Evolutionary conservation across 1,140 invertebrate species (phyloP), one percentile per base, ranked within the genome.

Genomic region (Oryctes rhinoceros): DNA sequence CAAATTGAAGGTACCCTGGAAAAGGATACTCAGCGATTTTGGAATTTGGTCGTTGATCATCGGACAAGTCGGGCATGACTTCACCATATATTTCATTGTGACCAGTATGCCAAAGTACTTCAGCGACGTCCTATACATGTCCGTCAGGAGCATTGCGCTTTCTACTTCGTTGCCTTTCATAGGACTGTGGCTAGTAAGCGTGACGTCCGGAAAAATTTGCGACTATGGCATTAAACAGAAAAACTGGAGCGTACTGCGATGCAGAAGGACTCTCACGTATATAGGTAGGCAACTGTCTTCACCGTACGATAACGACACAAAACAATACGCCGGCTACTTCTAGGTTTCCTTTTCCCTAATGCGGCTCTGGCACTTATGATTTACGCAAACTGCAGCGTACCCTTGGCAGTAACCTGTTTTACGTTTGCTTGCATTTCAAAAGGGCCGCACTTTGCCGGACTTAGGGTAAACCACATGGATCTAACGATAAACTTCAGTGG

Each of bases 101-200:
- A 53, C 77, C 7, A 78, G 35, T n/a, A 53, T 78, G 49, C 77
- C 77, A 1, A 78, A 59, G 35, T 78, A 78, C 39, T 53, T 78
- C 6, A 53, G 39, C 20, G 49, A 53, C 20, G 77, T 78, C 7
- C 24, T 59, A 13, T 24, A 78, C 7, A n/a, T 48, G 11, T 24
- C n/a, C 20, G 13, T 59, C 6, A 35, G 7, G 24, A 2, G 24
- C n/a, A 24, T 53, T 30, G 24, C 77, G 5, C 9, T 78, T 9
- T 10, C 59, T 24, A 53, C 77, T 1, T 53, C 77, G 7, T 0
- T 78, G 1, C 77, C 77, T 3, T 78, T 53, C 47, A 35, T 53
- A n/a, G 3, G 4, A 30, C 0, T 48, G 35, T 78, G 48, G 48
- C 20, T 78, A 3, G 15, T 5, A 9, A 30, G 77, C 7, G 24